Percentiles rank a stretch among this genome's conserved stretches.
phyloP scores from a whole-genome alignment of 2,113 vertebrate species.

The Euleptes europaea region DNA sequence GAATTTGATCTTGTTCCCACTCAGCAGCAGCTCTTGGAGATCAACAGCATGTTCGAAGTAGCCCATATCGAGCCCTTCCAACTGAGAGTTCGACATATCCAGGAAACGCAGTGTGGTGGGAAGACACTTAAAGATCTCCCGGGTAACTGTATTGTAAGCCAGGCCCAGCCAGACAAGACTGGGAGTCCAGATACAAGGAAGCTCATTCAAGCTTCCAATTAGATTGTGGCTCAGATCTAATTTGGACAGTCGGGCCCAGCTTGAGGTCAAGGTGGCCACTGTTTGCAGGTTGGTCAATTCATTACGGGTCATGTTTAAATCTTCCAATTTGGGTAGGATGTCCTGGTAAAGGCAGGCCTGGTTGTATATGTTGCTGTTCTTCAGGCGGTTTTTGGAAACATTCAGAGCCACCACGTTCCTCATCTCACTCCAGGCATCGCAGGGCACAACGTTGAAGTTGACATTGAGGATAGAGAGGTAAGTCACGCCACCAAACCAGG shows the following conservation, averaged over 20 bases:
- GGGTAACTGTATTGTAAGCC: constrained; percentile 71
- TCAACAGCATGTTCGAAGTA: constrained; percentile 74
- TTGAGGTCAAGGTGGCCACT: constrained; percentile 65
- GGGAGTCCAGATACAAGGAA: constrained; percentile 73
- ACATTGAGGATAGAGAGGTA: constrained; percentile 75
- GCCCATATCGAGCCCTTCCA: constrained; percentile 78
- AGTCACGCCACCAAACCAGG: constrained; percentile 78
- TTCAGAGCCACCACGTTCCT: constrained; percentile 64
- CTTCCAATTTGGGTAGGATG: constrained; percentile 67
- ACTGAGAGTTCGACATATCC: constrained; percentile 79
- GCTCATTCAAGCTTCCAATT: constrained; percentile 55
- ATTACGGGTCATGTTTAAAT: constrained; percentile 73
- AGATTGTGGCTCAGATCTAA: constrained; percentile 79
- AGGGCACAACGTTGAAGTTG: constrained; percentile 84
- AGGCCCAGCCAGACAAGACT: constrained; percentile 73
- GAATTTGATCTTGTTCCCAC: constrained; percentile 87
- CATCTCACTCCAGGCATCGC: constrained; percentile 81
- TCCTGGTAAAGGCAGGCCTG: constrained; percentile 69
- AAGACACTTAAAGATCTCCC: constrained; percentile 73
- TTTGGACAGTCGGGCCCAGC: constrained; percentile 69
- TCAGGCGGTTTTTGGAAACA: constrained; percentile 76
- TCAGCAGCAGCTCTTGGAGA: constrained; percentile 74
- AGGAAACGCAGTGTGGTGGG: constrained; percentile 76
- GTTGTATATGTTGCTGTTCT: constrained; percentile 72
- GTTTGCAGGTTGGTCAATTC: constrained; percentile 68